Evolutionary conservation across 2,797 vertebrate species (phyloP).

Genomic region (Schizopygopsis malacanthus): DNA sequence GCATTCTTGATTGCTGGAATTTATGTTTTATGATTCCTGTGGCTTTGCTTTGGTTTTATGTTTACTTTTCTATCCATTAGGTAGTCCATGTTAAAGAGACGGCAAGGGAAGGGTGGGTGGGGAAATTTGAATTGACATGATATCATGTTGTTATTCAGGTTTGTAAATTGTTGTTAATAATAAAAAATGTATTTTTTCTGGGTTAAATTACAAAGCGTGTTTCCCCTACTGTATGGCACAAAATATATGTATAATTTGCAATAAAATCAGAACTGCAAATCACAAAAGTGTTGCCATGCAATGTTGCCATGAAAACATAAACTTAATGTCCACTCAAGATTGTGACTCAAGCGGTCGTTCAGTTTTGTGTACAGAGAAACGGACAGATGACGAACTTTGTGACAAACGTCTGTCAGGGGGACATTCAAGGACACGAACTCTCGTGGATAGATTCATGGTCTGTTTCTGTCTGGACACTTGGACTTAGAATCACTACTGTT

Average conservation of each 20-base stretch:
- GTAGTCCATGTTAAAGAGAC: too few relatives aligned
- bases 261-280: not conserved
- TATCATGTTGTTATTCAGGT: too few relatives aligned
- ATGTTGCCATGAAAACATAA: not conserved
- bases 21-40: too few relatives aligned
- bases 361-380: constrained; percentile 4
- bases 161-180: too few relatives aligned
- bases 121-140: too few relatives aligned
- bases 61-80: too few relatives aligned
- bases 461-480: constrained; percentile 2
- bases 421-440: not conserved
- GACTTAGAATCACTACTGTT: not conserved
- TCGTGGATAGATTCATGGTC: not conserved
- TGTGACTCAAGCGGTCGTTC: not conserved
- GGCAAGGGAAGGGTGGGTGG: too few relatives aligned
- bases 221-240: not conserved
- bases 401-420: not conserved
- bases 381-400: not conserved
- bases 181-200: not conserved
- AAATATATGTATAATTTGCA: not conserved
- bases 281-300: not conserved
- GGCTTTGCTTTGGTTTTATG: too few relatives aligned
- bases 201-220: not conserved
- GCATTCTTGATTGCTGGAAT: too few relatives aligned
- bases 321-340: not conserved